Evolutionary conservation across 2,888 invertebrate genomes (phyloP), one percentile per base, ranked within the genome.

Genomic region (Sylvicola fuscatus): DNA sequence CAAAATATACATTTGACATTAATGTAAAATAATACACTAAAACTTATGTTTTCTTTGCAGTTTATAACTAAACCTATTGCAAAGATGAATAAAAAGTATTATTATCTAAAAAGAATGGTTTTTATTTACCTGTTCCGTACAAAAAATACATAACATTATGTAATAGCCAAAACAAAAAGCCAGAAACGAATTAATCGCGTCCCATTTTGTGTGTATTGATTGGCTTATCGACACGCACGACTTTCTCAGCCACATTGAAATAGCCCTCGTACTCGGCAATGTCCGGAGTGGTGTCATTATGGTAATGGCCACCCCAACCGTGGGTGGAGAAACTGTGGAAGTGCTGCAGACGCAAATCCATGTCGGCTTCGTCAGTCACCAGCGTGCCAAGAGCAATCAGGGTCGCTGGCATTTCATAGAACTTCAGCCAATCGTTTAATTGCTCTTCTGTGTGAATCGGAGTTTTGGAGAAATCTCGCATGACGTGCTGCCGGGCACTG

Each of bases 271-370:
- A 93, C 52, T 82, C 78, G 8, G 72, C 89, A n/a, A 54, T 64
- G 7, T 74, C 76, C 0, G 97, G 93, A 21, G 89, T 86, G 7
- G 79, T 81, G 61, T 98, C 97, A 54, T 77, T 77, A 62, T 98
- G 97, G 63, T 97, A 98, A 65, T 98, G 97, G 1, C 95, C 95
- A 44, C 83, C 89, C 62, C 79, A 76, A 38, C 77, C 79, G 53
- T 76, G 75, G 49, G 68, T 61, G 44, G 81, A 77, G 57, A 81
- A 86, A 52, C 87, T 87, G 60, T 97, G 97, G 57, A 95, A 95
- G 62, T 97, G 97, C 58, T 95, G 93, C 42, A 89, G 71, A 46
- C 95, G 70, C 42, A 97, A 67, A 61, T 92, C 89, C 52, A 89
- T 60, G 15, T 73, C 87, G 46, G 78, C 70, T 57, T 92, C 90